Conservation (phyloP, 2,888 invertebrate genomes). For the Eupithecia vulgata region DNA sequence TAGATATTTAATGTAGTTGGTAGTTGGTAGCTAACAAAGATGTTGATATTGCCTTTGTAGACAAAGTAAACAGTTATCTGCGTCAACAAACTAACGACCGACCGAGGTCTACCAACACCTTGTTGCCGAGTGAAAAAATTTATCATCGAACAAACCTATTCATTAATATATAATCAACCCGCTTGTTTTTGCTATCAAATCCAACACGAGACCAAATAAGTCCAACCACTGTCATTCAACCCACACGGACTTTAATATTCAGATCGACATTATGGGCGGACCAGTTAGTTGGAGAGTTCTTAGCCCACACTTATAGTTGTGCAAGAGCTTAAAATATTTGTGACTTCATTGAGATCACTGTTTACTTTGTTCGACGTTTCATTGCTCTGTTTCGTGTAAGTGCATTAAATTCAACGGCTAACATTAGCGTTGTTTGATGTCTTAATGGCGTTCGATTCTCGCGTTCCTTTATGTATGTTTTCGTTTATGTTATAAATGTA, state of each 20-base stretch:
- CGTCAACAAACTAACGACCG: slow-evolving; percentile 36
- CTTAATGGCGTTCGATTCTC: slow-evolving; percentile 40
- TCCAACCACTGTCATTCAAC: slow-evolving; percentile 56
- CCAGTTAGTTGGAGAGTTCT: slow-evolving; percentile 51
- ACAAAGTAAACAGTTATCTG: slow-evolving; percentile 15
- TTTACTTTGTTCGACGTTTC: slow-evolving; percentile 50
- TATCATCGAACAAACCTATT: slow-evolving; percentile 18
- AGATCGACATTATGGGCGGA: slow-evolving; percentile 65
- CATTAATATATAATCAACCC: slow-evolving; percentile 26
- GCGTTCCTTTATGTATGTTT: slow-evolving; percentile 45
- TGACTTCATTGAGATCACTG: slow-evolving; percentile 60
- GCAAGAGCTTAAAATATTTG: slow-evolving; percentile 64
- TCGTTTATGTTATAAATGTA: slow-evolving; percentile 53
- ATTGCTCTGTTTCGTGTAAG: slow-evolving; percentile 42
- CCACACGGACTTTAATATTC: slow-evolving; percentile 55
- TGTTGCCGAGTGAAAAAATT: slow-evolving; percentile 31
- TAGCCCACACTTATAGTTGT: slow-evolving; percentile 66
- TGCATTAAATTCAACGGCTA: slow-evolving; percentile 26
- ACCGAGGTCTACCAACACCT: slow-evolving; percentile 28
- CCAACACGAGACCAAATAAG: slow-evolving; percentile 55
- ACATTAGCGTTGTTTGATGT: slow-evolving; percentile 44
- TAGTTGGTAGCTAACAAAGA: neutral
- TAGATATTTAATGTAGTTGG: too few relatives aligned
- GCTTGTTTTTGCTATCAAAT: slow-evolving; percentile 42
- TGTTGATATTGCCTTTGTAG: neutral